Base-by-base conservation (phyloP, 1,140 invertebrate genomes). In the Nixonia krombeini region DNA sequence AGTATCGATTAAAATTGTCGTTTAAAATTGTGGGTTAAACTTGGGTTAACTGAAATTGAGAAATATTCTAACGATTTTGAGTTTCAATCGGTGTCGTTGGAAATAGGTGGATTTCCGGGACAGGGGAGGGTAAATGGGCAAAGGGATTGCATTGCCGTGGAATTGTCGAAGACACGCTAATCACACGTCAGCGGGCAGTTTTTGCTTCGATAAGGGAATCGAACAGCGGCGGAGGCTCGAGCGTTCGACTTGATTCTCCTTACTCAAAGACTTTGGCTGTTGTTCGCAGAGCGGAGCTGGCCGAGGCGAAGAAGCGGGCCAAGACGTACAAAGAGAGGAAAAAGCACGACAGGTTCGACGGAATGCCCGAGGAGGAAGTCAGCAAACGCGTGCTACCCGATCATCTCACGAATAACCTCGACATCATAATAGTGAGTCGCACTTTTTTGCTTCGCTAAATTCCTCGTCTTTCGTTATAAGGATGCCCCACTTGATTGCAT, bases 371-470 rank as follows among this genome's bases (percentile, higher is more conserved):
- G 86, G 96, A 97, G 81, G 96, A 99, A 88, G 96, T 99, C 15
- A 91, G 93, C 37, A 93, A 95, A 78, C 90, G 94, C 73, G 94
- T 93, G 47, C 88, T 99, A 78, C 96, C 96, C 40, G 97, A 99
- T 88, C 95, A 97, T 86, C 88, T 98, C 33, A 89, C 91, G 35
- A 90, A 91, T 81, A 94, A 96, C 87, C 90, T 99, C 78, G 96
- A 99, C 88, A 97, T 98, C 86, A 92, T 98, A 80, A 97, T 99
- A 89, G 96, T 98, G 90, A 94, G 95, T 94, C 86, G 78, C 85
- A 52, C 41, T 31, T 50, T 59, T 53, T 55, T 45, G 55, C 38
- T 67, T 33, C 29, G n/a, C 2, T 10, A 10, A 4, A 33, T 33
- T 33, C 29, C n/a, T 33, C 25, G 25, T 9, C n/a, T n/a, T n/a